A percentile compares a stretch with the other conserved stretches of the same genome.
These are phyloP conservation scores for Aphyosemion australe DNA, from an alignment of 2,113 vertebrate species.

Conservation along the genomic window DNA sequence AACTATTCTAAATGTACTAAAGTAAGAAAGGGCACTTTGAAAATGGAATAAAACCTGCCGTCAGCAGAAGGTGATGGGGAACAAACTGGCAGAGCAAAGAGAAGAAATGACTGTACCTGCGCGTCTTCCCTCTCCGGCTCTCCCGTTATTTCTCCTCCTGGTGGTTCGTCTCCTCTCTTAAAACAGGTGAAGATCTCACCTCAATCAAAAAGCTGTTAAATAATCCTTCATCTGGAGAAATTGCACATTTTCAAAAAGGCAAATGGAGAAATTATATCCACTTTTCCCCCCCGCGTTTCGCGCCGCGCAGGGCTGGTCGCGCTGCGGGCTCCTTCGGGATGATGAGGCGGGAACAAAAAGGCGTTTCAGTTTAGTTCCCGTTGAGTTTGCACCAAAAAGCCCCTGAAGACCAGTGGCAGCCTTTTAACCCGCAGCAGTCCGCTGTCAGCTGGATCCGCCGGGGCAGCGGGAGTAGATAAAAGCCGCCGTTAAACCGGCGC, in stretches of 20 bases:
- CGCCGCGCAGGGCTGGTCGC: slow-evolving; percentile 2
- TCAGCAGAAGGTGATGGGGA: neutral
- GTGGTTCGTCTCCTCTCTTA: slow-evolving; percentile 17
- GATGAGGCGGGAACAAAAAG: slow-evolving; percentile 7
- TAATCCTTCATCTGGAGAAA: slow-evolving; percentile 44
- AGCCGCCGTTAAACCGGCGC: slow-evolving; percentile 57
- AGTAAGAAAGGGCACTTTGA: neutral
- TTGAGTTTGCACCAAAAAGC: slow-evolving; percentile 43
- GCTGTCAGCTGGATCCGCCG: slow-evolving; percentile 29
- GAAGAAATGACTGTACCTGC: slow-evolving; percentile 60
- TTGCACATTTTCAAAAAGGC: too few species aligned
- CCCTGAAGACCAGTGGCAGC: slow-evolving; percentile 19
- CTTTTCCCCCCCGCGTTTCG: slow-evolving; percentile 31
- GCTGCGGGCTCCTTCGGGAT: slow-evolving; percentile 24
- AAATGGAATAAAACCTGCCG: neutral
- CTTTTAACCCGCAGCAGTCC: slow-evolving; percentile 37
- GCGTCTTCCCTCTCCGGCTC: slow-evolving; percentile 44
- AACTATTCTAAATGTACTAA: slow-evolving; percentile 18
- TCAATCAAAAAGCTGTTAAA: slow-evolving; percentile 33
- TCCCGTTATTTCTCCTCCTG: slow-evolving; percentile 22
- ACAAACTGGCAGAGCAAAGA: neutral
- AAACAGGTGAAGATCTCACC: slow-evolving; percentile 46
- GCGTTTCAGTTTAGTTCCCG: slow-evolving; percentile 48
- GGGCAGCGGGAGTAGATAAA: slow-evolving; percentile 18
- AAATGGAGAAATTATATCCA: slow-evolving; percentile 49